Evolutionary conservation across 2,797 vertebrate genomes (phyloP).

Genomic region (Anniella stebbinsi): DNA sequence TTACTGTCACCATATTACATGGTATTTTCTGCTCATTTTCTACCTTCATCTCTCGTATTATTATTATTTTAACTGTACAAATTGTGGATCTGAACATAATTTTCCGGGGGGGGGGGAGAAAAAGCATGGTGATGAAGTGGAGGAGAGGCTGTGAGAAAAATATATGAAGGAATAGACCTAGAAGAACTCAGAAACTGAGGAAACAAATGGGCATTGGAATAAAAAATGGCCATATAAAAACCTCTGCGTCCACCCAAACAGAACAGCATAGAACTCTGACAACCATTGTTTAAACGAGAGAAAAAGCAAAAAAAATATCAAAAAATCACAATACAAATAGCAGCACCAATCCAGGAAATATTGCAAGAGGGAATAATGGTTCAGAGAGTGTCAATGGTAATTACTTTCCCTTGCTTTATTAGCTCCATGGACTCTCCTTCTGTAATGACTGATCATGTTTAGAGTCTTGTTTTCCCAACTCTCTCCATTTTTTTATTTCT

Average conservation of each 20-base stretch:
- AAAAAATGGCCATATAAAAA: neutral
- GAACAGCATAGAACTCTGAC: no score
- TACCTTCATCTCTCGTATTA: no score
- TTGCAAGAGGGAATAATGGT: accelerated
- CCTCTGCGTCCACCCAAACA: neutral
- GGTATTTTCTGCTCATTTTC: neutral
- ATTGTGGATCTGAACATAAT: neutral
- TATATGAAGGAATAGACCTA: accelerated
- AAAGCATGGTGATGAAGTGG: neutral
- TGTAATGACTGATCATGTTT: slow-evolving; percentile 37
- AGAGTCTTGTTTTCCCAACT: neutral
- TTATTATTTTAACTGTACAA: neutral
- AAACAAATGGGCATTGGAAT: neutral
- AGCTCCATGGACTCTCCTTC: accelerated
- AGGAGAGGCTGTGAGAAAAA: accelerated
- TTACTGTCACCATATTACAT: neutral
- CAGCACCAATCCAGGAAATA: slow-evolving; percentile 24
- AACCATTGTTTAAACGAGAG: neutral
- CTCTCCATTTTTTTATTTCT: neutral
- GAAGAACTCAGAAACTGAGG: no score
- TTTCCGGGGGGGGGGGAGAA: neutral
- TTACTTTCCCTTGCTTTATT: slow-evolving; percentile 27
- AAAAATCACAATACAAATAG: neutral
- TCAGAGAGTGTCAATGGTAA: neutral
- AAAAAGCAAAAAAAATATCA: neutral